Base-by-base conservation (phyloP, 2,113 vertebrate species). In the Xenus cinereus region DNA sequence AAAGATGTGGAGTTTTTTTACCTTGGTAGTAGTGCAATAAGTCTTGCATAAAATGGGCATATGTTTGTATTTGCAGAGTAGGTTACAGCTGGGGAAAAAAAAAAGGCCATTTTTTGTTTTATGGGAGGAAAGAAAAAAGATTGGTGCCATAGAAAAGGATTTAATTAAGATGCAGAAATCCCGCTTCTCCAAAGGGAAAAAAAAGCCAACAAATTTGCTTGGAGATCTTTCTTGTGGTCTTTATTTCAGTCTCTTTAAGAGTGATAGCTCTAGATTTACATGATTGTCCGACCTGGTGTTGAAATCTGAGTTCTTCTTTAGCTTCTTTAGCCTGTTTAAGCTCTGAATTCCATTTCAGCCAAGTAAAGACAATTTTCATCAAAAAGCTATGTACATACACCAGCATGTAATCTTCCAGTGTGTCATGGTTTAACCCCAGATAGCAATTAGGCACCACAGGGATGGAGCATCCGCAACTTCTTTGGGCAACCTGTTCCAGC, bases 81-180 rank as follows among this genome's bases (percentile, higher is more conserved):
- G 19, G 45, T 50, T 90, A 69, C 28, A 81, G 80, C 8, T 69
- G 79, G 27, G 51, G 27, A 16, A 3, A 19, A 54, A 66, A 54
- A 63, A 75, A 15, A 2, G 12, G 19, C 12, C 7, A 6, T 22
- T 59, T 72, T 72, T 77, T 84, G 71, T 9, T 9, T 77, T 90
- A 71, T 30, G 56, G 23, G 26, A 89, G 27, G n/a, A 92, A 88
- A 71, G 50, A 59, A 74, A 74, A 93, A 89, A 89, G 51, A 74
- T 11, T 1, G 5, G 68, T 86, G 63, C 75, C 28, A 50, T 32
- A 75, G 79, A 79, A 33, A 86, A 90, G 33, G 43, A 74, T 78
- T 88, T 90, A 37, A 95, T 75, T 67, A 94, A 46, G 53, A 90
- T 81, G 35, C 87, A 87, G 80, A 92, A 94, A 86, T 62, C 16